These are phyloP conservation scores for Microcebus lehilahytsara DNA, from an alignment of 2,113 vertebrate genomes.

Conservation along the genomic window DNA sequence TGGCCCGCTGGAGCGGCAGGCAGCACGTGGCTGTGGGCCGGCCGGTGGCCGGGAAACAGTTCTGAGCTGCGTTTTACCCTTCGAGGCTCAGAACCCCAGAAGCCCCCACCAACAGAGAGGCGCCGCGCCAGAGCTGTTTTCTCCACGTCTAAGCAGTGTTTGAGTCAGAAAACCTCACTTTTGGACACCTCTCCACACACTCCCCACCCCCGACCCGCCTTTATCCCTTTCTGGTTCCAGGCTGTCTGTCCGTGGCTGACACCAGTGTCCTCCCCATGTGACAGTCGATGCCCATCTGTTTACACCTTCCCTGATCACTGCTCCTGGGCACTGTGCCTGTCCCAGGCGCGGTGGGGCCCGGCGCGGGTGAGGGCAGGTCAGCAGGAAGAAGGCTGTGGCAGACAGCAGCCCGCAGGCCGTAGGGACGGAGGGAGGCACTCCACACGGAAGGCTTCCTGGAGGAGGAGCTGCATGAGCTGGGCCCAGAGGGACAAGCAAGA, in stretches of 20 bases:
- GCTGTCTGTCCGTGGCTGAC: neutral
- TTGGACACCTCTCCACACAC: neutral
- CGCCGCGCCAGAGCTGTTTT: accelerated
- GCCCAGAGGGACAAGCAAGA: too few relatives aligned
- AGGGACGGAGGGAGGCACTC: neutral
- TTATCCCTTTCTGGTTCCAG: neutral
- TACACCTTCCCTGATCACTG: accelerated
- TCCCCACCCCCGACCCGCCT: too few relatives aligned
- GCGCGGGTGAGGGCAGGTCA: accelerated
- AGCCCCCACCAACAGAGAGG: neutral
- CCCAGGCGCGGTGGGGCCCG: neutral
- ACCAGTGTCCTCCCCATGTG: neutral
- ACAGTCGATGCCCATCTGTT: neutral
- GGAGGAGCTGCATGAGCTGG: neutral
- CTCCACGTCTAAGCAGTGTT: neutral
- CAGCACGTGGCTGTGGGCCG: accelerated
- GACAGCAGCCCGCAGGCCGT: neutral
- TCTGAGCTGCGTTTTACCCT: neutral
- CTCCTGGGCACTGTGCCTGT: neutral
- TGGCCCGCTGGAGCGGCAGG: neutral
- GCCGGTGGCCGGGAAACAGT: accelerated
- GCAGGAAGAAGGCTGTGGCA: accelerated
- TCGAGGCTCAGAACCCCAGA: neutral
- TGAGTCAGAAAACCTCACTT: neutral
- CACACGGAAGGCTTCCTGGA: neutral